Base-by-base conservation (phyloP, 2,113 vertebrate species). In the Carlito syrichta region DNA sequence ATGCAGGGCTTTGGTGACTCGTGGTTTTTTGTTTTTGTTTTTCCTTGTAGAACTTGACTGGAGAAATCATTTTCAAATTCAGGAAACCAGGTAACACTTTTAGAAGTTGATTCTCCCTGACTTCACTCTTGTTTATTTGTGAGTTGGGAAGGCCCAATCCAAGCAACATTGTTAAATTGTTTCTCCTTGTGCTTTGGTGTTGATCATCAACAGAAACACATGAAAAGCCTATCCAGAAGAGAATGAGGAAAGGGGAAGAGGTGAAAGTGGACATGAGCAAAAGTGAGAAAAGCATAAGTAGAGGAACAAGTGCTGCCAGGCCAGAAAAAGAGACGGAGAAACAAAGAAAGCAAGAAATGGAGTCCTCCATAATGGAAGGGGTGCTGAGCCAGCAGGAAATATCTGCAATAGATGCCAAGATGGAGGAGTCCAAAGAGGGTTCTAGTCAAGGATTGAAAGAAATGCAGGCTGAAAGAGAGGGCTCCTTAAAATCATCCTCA, bases 11-110 rank as follows among this genome's bases (percentile, higher is more conserved):
- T 82, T 38, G 40, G 23, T 85, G 48, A 85, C 66, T 60, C 4
- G 0, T 88, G 17, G 56, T 92, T 77, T 66, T n/a, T n/a, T n/a
- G n/a, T n/a, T n/a, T n/a, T n/a, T n/a, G n/a, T n/a, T n/a, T 95
- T 82, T 58, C 69, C 40, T 95, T 62, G 25, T 81, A 98, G 97
- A 97, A 94, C 92, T 76, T 97, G 94, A 27, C 73, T 10, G 97
- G 97, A 19, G 92, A 97, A 54, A 76, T 97, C 74, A 14, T 89
- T 81, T 84, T 98, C 89, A 96, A 60, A 54, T 22, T 81, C 79
- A 96, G 96, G 69, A 74, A 96, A 86, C 97, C 97, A 98, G 97
- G 97, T 98, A 98, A 97, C 20, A 14, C 40, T 56, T 83, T 66
- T 6, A 69, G 13, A 79, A 35, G 60, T 30, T 19, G 3, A 54